Evolutionary conservation across 2,888 invertebrate genomes (phyloP).

Genomic region (Drosophila melanocephala): DNA sequence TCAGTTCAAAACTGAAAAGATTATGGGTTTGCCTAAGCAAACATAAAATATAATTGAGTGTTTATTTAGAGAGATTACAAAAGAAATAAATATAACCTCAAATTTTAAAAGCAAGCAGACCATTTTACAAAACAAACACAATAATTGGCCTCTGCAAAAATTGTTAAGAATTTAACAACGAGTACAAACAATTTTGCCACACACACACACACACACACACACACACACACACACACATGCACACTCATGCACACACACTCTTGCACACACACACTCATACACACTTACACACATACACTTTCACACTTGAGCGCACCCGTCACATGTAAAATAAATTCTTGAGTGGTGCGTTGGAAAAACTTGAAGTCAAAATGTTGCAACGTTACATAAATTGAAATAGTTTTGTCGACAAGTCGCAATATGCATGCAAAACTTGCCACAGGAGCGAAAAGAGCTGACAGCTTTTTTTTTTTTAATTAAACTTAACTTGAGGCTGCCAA

Average conservation of each 20-base stretch:
- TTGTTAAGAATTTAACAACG: slow-evolving; percentile 19
- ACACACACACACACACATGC: background rate
- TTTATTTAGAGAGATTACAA: background rate
- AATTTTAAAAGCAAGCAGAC: background rate
- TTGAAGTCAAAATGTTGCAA: slow-evolving; percentile 51
- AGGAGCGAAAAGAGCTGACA: slow-evolving; percentile 32
- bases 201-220: slow-evolving; percentile 1
- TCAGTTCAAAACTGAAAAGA: background rate
- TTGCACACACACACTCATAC: background rate
- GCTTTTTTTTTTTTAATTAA: slow-evolving; percentile 75
- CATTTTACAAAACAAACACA: slow-evolving; percentile 30
- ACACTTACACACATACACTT: background rate
- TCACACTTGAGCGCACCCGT: background rate
- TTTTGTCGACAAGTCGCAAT: slow-evolving; percentile 62
- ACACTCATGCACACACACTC: background rate
- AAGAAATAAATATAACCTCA: background rate
- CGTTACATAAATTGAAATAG: slow-evolving; percentile 75
- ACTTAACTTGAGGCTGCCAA: slow-evolving; percentile 62
- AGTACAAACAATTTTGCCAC: slow-evolving; percentile 6
- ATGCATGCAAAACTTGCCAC: slow-evolving; percentile 63
- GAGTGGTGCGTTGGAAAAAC: slow-evolving; percentile 20
- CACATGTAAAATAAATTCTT: slow-evolving; percentile 16
- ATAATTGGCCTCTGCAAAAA: slow-evolving; percentile 49
- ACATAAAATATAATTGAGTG: slow-evolving; percentile 1
- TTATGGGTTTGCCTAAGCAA: slow-evolving; percentile 1